A percentile compares a stretch with the other conserved stretches of the same genome.
phyloP scores from a whole-genome alignment of 1,140 invertebrate genomes.

The Asbolus verrucosus region DNA sequence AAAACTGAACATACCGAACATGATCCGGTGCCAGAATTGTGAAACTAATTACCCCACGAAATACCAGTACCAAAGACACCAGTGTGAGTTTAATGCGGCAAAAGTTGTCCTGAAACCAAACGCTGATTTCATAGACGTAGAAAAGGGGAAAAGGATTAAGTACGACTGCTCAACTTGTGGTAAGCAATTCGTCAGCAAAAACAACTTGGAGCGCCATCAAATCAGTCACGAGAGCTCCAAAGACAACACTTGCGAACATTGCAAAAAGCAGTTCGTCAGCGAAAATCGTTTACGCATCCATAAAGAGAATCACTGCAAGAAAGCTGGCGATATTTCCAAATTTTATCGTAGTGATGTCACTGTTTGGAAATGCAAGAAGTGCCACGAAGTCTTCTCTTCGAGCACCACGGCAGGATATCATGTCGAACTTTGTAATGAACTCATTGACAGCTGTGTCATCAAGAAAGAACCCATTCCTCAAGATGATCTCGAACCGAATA shows the following conservation, averaged over 20 bases:
- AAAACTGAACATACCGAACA: slow-evolving; percentile 51
- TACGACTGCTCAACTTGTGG: slow-evolving; percentile 60
- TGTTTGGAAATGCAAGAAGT: slow-evolving; percentile 63
- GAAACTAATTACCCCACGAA: slow-evolving; percentile 64
- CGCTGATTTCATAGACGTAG: slow-evolving; percentile 51
- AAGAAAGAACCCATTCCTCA: background rate
- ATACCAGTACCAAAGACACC: slow-evolving; percentile 64
- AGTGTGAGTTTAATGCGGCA: slow-evolving; percentile 63
- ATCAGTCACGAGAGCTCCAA: slow-evolving; percentile 58
- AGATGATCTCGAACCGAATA: background rate
- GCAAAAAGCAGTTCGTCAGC: slow-evolving; percentile 63
- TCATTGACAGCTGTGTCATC: slow-evolving; percentile 1
- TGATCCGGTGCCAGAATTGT: slow-evolving; percentile 64
- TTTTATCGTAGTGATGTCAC: slow-evolving; percentile 64
- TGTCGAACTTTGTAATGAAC: slow-evolving; percentile 54
- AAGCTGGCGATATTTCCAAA: slow-evolving; percentile 62
- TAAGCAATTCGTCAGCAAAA: slow-evolving; percentile 62
- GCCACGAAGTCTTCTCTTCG: slow-evolving; percentile 63
- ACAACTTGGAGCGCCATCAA: slow-evolving; percentile 62
- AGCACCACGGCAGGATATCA: slow-evolving; percentile 54
- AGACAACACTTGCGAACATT: slow-evolving; percentile 62
- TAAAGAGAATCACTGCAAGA: slow-evolving; percentile 65
- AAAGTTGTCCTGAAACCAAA: slow-evolving; percentile 61
- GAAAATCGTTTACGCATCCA: slow-evolving; percentile 63
- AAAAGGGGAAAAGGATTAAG: slow-evolving; percentile 56